Percentiles rank a stretch among this genome's conserved stretches.
phyloP scores from a whole-genome alignment of 1,140 invertebrate genomes.

The Drosophila takahashii region DNA sequence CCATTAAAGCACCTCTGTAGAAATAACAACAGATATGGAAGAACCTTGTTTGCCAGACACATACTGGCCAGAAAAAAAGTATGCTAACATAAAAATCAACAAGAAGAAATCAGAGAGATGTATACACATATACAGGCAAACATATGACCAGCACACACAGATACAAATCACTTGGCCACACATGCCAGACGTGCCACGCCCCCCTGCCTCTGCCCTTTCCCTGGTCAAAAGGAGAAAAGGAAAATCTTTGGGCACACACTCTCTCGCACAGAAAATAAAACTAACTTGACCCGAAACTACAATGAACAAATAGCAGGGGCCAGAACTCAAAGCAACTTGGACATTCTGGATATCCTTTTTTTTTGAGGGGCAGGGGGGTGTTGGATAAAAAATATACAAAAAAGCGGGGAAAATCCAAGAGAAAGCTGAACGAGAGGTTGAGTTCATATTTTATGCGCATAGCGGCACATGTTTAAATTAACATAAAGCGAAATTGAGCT shows the following conservation, averaged over 20 bases:
- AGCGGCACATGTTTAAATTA: slow-evolving; percentile 83
- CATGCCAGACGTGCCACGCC: slow-evolving; percentile 52
- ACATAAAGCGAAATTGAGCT: slow-evolving; percentile 82
- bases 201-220: neutral
- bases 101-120: slow-evolving; percentile 64
- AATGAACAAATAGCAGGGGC: slow-evolving; percentile 63
- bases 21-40: slow-evolving; percentile 45
- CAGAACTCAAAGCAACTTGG: slow-evolving; percentile 35
- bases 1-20: slow-evolving; percentile 64
- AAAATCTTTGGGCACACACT: slow-evolving; percentile 55
- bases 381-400: slow-evolving; percentile 16
- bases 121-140: slow-evolving; percentile 42
- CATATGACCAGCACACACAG: slow-evolving; percentile 47
- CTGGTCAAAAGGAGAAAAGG: slow-evolving; percentile 5
- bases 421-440: slow-evolving; percentile 15
- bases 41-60: slow-evolving; percentile 38
- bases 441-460: slow-evolving; percentile 83
- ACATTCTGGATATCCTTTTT: slow-evolving; percentile 34
- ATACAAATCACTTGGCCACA: slow-evolving; percentile 66
- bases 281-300: slow-evolving; percentile 77
- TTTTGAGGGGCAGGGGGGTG: neutral
- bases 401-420: slow-evolving; percentile 4
- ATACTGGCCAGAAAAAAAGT: slow-evolving; percentile 15
- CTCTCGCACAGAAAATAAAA: slow-evolving; percentile 45
- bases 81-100: slow-evolving; percentile 72